Evolutionary conservation across 2,113 vertebrate species (phyloP), one percentile per base, ranked within the genome.

Genomic region (Thunnus maccoyii): DNA sequence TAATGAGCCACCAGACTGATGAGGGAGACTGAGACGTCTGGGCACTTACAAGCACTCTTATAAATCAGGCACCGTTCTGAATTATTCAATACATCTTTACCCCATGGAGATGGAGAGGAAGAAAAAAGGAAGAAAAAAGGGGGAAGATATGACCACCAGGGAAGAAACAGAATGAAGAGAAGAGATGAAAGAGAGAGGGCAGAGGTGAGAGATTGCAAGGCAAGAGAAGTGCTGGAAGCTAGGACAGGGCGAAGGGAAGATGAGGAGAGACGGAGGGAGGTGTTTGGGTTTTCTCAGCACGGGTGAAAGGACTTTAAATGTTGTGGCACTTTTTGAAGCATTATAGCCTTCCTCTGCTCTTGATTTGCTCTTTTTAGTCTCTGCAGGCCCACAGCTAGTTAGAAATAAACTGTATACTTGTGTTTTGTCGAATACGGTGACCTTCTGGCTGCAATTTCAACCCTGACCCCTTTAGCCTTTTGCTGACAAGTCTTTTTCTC

Each of bases 31-130:
- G 72, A 84, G 69, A 76, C 11, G 80, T 83, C 86, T 86, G 82
- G 78, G 44, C 85, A 67, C 73, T 86, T 87, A 81, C 74, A 57
- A 86, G 88, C 76, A 57, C 85, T 70, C 72, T 88, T 80, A 88
- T 91, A 83, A 90, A 90, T 92, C 89, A 89, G 76, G 66, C 8
- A 67, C 17, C 3, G 3, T 36, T 77, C 54, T 92, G 78, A 93
- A 92, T 89, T 89, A 92, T 93, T 93, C 58, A 92, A 55, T 18
- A 65, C 20, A 62, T 78, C 73, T 76, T 63, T 72, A 72, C 76
- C 84, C 73, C n/a, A 36, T 85, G 79, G 86, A 84, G 79, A 83
- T 72, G 75, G 67, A 77, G 32, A 58, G 16, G 47, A 25, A 15
- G 56, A n/a, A 41, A 16, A 4, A 52, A 47, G 16, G 36, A 14